These are phyloP conservation scores for Falco punctatus DNA, from an alignment of 2,113 vertebrate species.

Conservation along the genomic window DNA sequence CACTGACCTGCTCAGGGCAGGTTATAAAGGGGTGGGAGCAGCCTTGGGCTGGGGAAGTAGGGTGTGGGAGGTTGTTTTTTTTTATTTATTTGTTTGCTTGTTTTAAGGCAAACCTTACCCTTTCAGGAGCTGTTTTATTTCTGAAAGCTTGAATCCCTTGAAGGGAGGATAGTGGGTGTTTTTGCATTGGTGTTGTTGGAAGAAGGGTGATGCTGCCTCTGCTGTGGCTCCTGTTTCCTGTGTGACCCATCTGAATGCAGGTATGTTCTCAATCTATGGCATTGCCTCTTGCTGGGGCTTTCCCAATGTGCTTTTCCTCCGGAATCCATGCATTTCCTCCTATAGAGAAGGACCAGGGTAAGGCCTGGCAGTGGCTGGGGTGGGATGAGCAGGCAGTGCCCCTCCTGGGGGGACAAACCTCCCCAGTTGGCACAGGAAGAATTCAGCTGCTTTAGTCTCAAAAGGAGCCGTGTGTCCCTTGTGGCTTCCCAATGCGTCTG, in stretches of 20 bases:
- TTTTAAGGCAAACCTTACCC: not conserved
- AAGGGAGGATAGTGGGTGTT: not conserved
- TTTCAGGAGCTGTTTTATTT: not conserved
- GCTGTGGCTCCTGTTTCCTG: not conserved
- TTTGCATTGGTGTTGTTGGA: not conserved
- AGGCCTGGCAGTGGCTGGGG: not conserved
- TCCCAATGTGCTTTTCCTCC: not conserved
- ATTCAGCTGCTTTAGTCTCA: not conserved
- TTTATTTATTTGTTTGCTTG: not conserved
- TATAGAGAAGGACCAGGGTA: accelerated
- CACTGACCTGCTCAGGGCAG: not conserved
- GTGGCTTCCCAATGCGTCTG: not conserved
- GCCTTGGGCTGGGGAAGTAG: not conserved
- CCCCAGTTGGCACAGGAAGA: accelerated
- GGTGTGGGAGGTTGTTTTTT: not conserved
- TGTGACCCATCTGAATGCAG: accelerated
- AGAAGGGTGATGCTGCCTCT: not conserved
- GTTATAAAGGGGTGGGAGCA: not conserved
- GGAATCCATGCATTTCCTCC: not conserved
- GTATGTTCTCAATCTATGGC: not conserved
- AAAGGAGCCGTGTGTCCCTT: accelerated
- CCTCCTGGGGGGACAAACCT: not conserved
- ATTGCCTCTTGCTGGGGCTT: not conserved
- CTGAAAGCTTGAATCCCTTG: not conserved
- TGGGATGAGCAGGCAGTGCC: not conserved